These are phyloP conservation scores for Corythornis vintsioides DNA, from an alignment of 2,113 vertebrate genomes.

Conservation along the genomic window DNA sequence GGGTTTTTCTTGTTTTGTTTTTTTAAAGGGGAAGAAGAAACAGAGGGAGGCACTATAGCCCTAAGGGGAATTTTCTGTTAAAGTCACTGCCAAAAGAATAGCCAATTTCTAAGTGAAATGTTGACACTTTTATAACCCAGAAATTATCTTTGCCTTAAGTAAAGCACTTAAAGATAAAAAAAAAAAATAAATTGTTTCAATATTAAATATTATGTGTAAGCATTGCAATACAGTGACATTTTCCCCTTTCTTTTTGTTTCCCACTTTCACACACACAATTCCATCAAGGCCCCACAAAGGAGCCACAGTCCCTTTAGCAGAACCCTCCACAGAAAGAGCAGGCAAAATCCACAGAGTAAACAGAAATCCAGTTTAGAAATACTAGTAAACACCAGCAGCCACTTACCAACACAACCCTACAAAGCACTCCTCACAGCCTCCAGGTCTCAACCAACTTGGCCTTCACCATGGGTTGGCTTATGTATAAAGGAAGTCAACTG, in stretches of 20 bases:
- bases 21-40: background rate
- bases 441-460: background rate
- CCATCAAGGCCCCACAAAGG: background rate
- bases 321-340: background rate
- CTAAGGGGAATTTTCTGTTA: conserved; percentile 37
- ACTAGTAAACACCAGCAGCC: background rate
- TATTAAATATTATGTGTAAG: background rate
- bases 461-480: background rate
- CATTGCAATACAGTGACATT: background rate
- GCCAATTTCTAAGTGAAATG: conserved; percentile 55
- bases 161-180: background rate
- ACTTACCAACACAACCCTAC: background rate
- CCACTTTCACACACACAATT: background rate
- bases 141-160: conserved; percentile 32
- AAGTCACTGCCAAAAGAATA: conserved; percentile 61
- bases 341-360: conserved; percentile 1
- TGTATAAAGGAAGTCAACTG: background rate
- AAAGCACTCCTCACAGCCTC: background rate
- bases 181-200: background rate
- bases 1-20: background rate
- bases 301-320: background rate
- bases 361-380: background rate
- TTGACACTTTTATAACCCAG: conserved; percentile 52
- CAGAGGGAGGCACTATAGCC: conserved; percentile 17
- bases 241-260: background rate